Base-by-base conservation (phyloP, 2,888 invertebrate species). In the Dryocosmus kuriphilus region DNA sequence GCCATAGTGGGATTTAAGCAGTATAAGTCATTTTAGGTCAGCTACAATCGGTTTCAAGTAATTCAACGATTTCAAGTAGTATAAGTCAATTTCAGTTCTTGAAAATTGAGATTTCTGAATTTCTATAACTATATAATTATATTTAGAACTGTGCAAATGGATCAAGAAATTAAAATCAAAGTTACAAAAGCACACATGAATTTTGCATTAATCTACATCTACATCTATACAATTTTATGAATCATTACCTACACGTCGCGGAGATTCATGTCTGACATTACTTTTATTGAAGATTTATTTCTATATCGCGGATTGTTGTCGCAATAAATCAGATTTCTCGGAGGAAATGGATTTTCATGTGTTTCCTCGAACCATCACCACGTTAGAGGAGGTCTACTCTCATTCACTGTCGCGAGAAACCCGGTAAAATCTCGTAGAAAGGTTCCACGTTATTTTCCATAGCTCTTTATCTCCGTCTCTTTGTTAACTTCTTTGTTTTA, bases 331-430 rank as follows among this genome's bases (percentile, higher is more conserved):
- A 65, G 65, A 65, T 65, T 65, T 41, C 22, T 41, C 9, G 65
- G 24, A 24, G 65, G 38, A 22, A 65, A 41, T 2, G 41, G 8
- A 65, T 41, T 65, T 35, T 65, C 41, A 65, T 65, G 65, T 65
- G 41, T 65, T 65, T 41, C 24, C 38, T 41, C 41, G 65, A 65
- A 41, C 62, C 41, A 24, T 65, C 24, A 65, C 38, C 65, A 14
- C 7, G 22, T 41, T 41, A 27, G 65, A 65, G 65, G 22, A 65
- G 22, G 65, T 41, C 41, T 41, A 38, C 65, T 41, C 65, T 65
- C 41, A 65, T 65, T 65, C 65, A 65, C 65, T 65, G 41, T 65
- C 41, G 65, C 41, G 65, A 65, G 41, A 65, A 65, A 65, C 41
- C 65, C 24, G 24, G 65, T 65, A 41, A 65, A 65, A 65, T 65